A percentile compares a stretch with the other conserved stretches of the same genome.
Evolutionary conservation across 1,140 invertebrate genomes (phyloP).

Genomic region (Conopomorpha cramerella): DNA sequence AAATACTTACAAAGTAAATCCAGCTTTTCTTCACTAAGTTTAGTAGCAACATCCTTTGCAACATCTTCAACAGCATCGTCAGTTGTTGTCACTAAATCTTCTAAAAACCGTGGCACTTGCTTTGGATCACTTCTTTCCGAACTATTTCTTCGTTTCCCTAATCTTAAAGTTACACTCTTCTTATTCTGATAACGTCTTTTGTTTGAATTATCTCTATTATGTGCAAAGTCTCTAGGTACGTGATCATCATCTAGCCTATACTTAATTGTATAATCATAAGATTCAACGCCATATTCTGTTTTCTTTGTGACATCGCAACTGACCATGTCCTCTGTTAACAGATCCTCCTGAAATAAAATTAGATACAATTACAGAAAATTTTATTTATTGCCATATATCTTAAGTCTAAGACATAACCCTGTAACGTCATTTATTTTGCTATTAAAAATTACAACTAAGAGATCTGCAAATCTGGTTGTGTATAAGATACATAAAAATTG

Average conservation of each 20-base stretch:
- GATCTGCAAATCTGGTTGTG: no score
- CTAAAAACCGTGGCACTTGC: constrained; percentile 55
- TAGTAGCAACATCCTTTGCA: constrained; percentile 70
- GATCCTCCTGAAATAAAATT: constrained; percentile 37
- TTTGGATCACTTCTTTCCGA: constrained; percentile 52
- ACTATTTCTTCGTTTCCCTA: constrained; percentile 58
- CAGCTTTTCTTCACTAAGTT: constrained; percentile 72
- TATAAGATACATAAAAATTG: no score
- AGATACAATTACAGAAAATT: no score
- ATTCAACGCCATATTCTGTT: constrained; percentile 48
- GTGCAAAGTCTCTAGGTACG: constrained; percentile 40
- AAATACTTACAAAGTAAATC: constrained; percentile 68
- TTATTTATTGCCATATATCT: no score
- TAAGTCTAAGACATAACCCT: no score
- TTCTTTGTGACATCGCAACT: constrained; percentile 47
- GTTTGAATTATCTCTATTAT: constrained; percentile 26
- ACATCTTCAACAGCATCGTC: constrained; percentile 64
- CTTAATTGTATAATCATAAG: constrained; percentile 57
- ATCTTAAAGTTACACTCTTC: constrained; percentile 63
- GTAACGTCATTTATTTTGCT: no score
- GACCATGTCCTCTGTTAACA: constrained; percentile 49
- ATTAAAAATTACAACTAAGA: no score
- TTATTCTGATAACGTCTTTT: constrained; percentile 66
- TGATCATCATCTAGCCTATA: constrained; percentile 50
- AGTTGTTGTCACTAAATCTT: constrained; percentile 53